These are phyloP conservation scores for Boulengeromyrus knoepffleri DNA, from an alignment of 2,113 vertebrate genomes.

Conservation along the genomic window DNA sequence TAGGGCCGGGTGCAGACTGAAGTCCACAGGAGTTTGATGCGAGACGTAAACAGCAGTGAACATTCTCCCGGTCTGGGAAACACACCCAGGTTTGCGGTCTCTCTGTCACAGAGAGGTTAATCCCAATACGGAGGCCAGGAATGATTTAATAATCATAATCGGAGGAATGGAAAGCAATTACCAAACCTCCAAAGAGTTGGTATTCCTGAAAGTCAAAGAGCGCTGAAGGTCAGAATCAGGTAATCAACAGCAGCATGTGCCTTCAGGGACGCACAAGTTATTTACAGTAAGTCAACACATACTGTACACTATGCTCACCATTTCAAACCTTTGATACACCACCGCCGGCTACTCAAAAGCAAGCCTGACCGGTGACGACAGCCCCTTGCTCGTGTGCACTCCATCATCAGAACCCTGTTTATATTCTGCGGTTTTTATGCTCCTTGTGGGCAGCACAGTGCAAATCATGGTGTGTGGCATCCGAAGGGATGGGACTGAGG, in stretches of 20 bases:
- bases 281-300: neutral
- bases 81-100: neutral
- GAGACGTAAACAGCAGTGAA: neutral
- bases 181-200: neutral
- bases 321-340: neutral
- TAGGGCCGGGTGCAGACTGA: neutral
- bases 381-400: neutral
- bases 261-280: neutral
- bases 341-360: neutral
- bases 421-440: neutral
- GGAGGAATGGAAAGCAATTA: neutral
- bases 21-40: neutral
- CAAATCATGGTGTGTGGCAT: neutral
- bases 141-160: neutral
- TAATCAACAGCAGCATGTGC: neutral
- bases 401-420: neutral
- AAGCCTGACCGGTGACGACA: neutral
- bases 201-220: neutral
- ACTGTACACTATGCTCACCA: neutral
- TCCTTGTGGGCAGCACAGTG: neutral
- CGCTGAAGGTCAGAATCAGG: neutral
- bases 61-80: neutral
- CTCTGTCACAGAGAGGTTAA: neutral
- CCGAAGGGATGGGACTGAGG: neutral
- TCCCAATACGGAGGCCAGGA: neutral